Conservation (phyloP, 2,888 invertebrate genomes). For the Cephus runcator region DNA sequence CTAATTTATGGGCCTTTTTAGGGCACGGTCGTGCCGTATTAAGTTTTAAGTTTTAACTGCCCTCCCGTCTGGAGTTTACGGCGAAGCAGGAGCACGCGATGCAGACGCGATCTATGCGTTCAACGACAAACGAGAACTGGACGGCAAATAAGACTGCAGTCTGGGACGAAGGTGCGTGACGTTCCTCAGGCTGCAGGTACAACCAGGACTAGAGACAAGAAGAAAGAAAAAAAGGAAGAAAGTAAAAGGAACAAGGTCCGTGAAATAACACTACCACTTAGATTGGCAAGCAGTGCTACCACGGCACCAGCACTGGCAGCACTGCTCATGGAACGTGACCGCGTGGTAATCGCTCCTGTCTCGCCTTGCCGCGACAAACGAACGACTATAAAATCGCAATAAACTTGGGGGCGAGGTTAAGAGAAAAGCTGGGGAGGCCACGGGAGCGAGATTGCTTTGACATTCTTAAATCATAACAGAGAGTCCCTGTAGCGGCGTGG, state of each 20-base stretch:
- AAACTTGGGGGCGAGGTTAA: slow-evolving; percentile 27
- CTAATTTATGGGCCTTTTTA: slow-evolving; percentile 37
- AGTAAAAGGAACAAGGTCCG: not conserved
- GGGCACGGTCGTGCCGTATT: slow-evolving; percentile 26
- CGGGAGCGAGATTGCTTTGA: slow-evolving; percentile 43
- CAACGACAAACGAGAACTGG: not conserved
- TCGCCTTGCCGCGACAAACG: slow-evolving; percentile 37
- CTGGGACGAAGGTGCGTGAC: not conserved
- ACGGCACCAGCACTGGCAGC: slow-evolving; percentile 7
- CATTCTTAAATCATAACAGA: slow-evolving; percentile 49
- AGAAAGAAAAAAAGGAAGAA: not conserved
- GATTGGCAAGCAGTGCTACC: not conserved
- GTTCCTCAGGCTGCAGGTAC: not conserved
- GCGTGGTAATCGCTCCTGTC: slow-evolving; percentile 40
- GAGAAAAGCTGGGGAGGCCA: not conserved
- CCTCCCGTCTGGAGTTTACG: slow-evolving; percentile 11
- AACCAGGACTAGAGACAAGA: not conserved
- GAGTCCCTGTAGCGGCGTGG: slow-evolving; percentile 14
- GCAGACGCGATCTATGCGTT: not conserved
- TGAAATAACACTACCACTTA: not conserved
- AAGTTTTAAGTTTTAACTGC: slow-evolving; percentile 25
- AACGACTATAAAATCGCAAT: slow-evolving; percentile 39
- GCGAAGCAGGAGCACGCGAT: not conserved
- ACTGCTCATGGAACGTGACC: slow-evolving; percentile 39
- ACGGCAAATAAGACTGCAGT: not conserved